Evolutionary conservation across 2,888 invertebrate species (phyloP).

Genomic region (Caenorhabditis panamensis): DNA sequence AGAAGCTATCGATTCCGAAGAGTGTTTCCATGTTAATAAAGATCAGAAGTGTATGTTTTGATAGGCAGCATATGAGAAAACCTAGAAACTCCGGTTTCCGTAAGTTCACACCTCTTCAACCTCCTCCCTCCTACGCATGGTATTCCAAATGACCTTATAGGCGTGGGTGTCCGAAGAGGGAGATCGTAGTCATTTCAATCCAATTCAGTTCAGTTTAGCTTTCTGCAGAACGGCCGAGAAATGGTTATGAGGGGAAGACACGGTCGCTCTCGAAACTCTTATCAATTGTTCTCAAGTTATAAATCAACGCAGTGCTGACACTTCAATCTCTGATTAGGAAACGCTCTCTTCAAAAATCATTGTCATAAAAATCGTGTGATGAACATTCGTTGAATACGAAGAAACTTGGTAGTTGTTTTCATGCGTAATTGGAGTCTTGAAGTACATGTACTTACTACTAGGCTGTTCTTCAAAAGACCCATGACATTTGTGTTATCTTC

Average conservation of each 20-base stretch:
- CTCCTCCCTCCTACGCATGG: slow-evolving; percentile 41
- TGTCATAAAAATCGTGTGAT: too few species aligned
- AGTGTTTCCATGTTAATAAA: too few species aligned
- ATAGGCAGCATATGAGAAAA: not conserved
- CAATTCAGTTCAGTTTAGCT: slow-evolving; percentile 23
- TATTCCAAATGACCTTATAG: slow-evolving; percentile 48
- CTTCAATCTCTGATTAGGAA: slow-evolving; percentile 26
- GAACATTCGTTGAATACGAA: slow-evolving; percentile 28
- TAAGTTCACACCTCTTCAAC: slow-evolving; percentile 23
- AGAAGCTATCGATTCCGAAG: too few species aligned
- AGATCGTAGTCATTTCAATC: not conserved
- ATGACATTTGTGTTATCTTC: slow-evolving; percentile 25
- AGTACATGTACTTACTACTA: slow-evolving; percentile 49
- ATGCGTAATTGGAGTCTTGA: slow-evolving; percentile 39
- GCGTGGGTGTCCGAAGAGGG: slow-evolving; percentile 50
- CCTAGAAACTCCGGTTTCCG: too few species aligned
- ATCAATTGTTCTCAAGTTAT: slow-evolving; percentile 39
- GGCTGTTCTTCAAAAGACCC: slow-evolving; percentile 42
- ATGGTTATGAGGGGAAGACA: slow-evolving; percentile 1
- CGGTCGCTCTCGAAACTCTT: slow-evolving; percentile 24
- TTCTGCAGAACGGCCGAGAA: not conserved
- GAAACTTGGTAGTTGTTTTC: slow-evolving; percentile 38
- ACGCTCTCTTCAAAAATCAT: not conserved
- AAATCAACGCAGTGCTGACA: slow-evolving; percentile 38
- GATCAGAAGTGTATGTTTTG: not conserved